Base-by-base conservation (phyloP, 1,140 invertebrate species). In the Carcinoscorpius rotundicauda region DNA sequence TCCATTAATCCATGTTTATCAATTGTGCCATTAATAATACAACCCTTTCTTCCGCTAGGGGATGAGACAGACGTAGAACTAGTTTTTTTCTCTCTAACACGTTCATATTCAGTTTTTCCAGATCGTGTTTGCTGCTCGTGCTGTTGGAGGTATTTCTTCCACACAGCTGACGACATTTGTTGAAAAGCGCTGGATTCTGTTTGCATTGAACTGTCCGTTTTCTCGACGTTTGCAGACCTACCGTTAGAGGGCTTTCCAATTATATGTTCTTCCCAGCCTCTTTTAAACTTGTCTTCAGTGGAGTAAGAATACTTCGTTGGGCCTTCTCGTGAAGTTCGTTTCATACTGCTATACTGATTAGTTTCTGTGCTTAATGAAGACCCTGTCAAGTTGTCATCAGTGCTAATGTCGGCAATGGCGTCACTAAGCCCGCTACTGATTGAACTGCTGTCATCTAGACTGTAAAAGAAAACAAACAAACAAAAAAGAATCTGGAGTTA, bases 391-490 rank as follows among this genome's bases (percentile, higher is more conserved):
- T 79, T 29, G 29, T 29, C 81, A 71, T 82, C 82, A 0, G 81
- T 82, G 65, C 80, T 82, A 65, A 83, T 78, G 69, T 83, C 82
- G 64, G 78, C 78, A 63, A 82, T 80, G 49, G 80, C 78, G 70
- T 83, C 81, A 57, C 81, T 82, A 66, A 82, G 79, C 4, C 81
- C 82, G 68, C 80, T 82, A 67, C 81, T 82, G 52, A 83, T 77
- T 4, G 81, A 83, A 70, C 81, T 83, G 67, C 80, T 82, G 76
- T 83, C 82, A 70, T 83, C 82, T 74, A 82, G 82, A 75, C 82
- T 83, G 77, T 63, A 77, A 73, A 66, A 62, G 70, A 66, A 66
- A 66, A 63, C 29, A 64, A 52, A 58, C 5, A 66, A 67, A 63
- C 59, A 10, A 64, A 65, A 65, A 64, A 29, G 29, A 29, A 29